A percentile compares a stretch with the other conserved stretches of the same genome.
These are phyloP conservation scores for Drosophila pseudoananassae DNA, from an alignment of 1,140 invertebrate species.

Conservation along the genomic window DNA sequence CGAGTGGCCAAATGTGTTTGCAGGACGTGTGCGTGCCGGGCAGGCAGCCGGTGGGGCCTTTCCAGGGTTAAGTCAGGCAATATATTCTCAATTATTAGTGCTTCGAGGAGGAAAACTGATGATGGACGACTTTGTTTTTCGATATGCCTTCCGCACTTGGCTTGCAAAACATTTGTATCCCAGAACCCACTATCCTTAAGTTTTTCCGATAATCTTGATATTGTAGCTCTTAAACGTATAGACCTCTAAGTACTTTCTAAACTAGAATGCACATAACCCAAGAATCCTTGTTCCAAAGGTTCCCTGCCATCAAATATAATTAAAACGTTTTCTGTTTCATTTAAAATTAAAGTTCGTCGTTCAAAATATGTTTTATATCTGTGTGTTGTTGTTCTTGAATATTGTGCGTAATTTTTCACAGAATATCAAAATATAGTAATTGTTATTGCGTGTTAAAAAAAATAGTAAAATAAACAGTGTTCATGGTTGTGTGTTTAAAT, in stretches of 20 bases:
- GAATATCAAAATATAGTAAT: background rate
- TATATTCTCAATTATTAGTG: constrained; percentile 57
- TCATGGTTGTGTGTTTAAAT: background rate
- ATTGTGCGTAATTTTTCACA: constrained; percentile 69
- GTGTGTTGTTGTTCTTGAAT: constrained; percentile 75
- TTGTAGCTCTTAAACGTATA: background rate
- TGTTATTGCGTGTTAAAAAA: background rate
- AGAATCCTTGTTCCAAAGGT: background rate
- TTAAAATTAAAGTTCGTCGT: background rate
- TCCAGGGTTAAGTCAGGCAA: constrained; percentile 36
- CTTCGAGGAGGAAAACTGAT: constrained; percentile 9
- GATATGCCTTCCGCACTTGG: background rate
- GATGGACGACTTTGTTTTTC: constrained; percentile 39
- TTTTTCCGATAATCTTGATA: too few species aligned
- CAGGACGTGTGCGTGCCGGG: background rate
- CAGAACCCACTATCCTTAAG: too few species aligned
- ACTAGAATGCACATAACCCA: background rate
- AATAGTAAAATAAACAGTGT: too few species aligned
- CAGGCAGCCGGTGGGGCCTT: background rate
- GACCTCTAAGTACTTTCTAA: background rate
- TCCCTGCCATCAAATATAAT: too few species aligned
- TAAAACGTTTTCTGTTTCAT: too few species aligned
- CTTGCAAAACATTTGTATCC: background rate
- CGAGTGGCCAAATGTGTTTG: constrained; percentile 34
- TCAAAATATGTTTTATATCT: constrained; percentile 58